Base-by-base conservation (phyloP, 2,113 vertebrate species). In the Chaetorhynchus papuensis region DNA sequence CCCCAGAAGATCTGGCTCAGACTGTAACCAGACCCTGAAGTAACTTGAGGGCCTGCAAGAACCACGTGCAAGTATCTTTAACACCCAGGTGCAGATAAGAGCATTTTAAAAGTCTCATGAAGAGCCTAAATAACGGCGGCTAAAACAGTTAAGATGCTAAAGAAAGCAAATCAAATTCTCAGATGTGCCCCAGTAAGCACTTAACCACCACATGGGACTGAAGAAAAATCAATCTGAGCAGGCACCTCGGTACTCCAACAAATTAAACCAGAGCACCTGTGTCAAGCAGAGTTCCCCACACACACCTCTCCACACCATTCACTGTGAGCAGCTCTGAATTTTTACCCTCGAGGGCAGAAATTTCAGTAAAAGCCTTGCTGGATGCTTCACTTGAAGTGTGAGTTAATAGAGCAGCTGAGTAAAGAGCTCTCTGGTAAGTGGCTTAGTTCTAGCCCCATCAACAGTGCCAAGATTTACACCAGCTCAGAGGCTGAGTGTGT, bases 351-450 rank as follows among this genome's bases (percentile, higher is more conserved):
- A 7, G 53, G 49, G 41, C 45, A 89, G 74, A 69, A 74, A 49
- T 41, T 71, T 81, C 44, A 86, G 0, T 42, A 68, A 69, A 12
- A 89, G 57, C 28, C 60, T 81, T 75, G 54, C 56, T 37, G 30
- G 52, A 44, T 59, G 33, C 44, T 64, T 80, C 70, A 56, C 41
- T 28, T 89, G 52, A 87, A 92, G 60, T 11, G 37, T 28, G 35
- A 88, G 27, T 79, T 83, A 86, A 83, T 3, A 65, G 23, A 74
- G 50, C 45, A 93, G 66, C 66, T 69, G 60, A 90, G 71, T 83
- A 90, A 93, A 65, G 19, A 95, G 80, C 89, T 89, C 86, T 63
- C 77, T 80, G 66, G 3, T 92, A 94, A 94, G 78, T 86, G 72
- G 56, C 60, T 95, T 93, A 83, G 54, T 10, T 70, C 16, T 44